Base-by-base conservation (phyloP, 1,140 invertebrate species). In the Drosophila neocordata region DNA sequence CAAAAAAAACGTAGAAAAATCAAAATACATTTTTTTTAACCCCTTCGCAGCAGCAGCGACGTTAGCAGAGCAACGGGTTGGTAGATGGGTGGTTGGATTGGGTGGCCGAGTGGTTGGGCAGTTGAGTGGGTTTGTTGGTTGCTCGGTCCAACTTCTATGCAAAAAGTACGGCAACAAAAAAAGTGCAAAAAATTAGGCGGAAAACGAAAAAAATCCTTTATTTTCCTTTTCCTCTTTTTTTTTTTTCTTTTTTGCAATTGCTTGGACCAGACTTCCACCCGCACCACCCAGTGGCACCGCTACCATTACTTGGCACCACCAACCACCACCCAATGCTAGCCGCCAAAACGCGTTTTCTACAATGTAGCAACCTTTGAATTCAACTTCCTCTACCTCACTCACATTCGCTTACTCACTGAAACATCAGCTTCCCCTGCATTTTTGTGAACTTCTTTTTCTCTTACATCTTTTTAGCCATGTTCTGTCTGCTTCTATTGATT, bases 401-500 rank as follows among this genome's bases (percentile, higher is more conserved):
- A 44, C 15, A n/a, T 48, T 51, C 61, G 64, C 1, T 6, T 3
- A 31, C 27, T 65, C 65, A 73, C 13, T 9, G 38, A 79, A 62
- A 77, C 61, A 67, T 53, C 58, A 65, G 31, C 69, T 61, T 59
- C 57, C 60, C 41, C 41, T 53, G 35, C 5, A 64, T 41, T 59
- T 61, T 38, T 69, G 56, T 70, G 51, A 75, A 65, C 71, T 82
- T 65, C 59, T 69, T 69, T 70, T 60, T 68, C 66, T 61, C 60
- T 69, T 64, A 55, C 35, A 77, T 87, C 79, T 79, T 88, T 88
- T 87, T 87, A 70, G 80, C 82, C 74, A 69, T 80, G 76, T 80
- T 87, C 75, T 90, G 88, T 90, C 88, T 90, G 88, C 83, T 90
- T 73, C 88, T 90, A 90, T 90, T 90, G 88, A 90, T 90, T 90